Base-by-base conservation (phyloP, 2,797 vertebrate species). In the Holocentrus rufus region DNA sequence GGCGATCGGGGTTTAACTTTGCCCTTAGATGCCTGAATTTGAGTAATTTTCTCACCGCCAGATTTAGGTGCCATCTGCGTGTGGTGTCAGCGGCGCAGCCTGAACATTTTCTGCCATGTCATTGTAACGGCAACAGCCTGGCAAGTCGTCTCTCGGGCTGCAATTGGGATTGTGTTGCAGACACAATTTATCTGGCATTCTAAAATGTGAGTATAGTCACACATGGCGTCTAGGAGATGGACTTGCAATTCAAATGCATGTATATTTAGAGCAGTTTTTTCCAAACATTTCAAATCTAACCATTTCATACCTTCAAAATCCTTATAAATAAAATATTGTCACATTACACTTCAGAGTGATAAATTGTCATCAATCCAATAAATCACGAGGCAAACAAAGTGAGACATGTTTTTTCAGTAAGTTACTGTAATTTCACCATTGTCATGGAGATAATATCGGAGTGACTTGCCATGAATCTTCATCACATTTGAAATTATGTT, bases 1-100 rank as follows among this genome's bases (percentile, higher is more conserved):
- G 75, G 63, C 9, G 8, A 78, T 77, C 53, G n/a, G 59, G 74
- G 65, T 84, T 81, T 76, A 83, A 66, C 76, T 50, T n/a, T 74
- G 69, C 27, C 71, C 74, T 77, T 71, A 18, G 52, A 49, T 70
- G 58, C 20, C 77, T 64, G 34, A 72, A 42, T 86, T 77, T 80
- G 70, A 65, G 31, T 34, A 73, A 69, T 47, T 76, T 47, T 83
- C 68, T 62, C 25, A 1, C 52, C 34, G 39, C 65, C 56, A 58
- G 34, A 79, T 86, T 80, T 66, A 61, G 73, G 55, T 39, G 53
- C 58, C 55, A 65, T 83, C 69, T 80, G 34, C 17, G 78, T 25
- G 15, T 2, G 47, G 47, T 77, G 71, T 77, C 77, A 69, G 59
- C 66, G 34, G 25, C 64, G 76, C 71, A 30, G 56, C 22, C 25